Evolutionary conservation across 35 echinoderm and acorn worm species (phyloP).

Genomic region (Ptychodera flava): DNA sequence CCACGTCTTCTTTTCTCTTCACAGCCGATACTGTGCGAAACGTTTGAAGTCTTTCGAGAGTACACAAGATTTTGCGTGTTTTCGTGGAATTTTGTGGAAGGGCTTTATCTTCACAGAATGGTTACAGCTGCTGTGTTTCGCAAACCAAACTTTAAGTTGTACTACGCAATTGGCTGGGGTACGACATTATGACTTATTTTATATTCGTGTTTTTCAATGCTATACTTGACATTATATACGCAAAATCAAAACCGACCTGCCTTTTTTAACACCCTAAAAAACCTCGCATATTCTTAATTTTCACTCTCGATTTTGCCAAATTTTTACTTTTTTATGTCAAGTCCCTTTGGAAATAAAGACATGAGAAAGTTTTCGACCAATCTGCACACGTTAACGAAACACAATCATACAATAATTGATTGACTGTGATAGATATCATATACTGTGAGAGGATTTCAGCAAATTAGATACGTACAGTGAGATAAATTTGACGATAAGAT

Average conservation of each 20-base stretch:
- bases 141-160: constrained; percentile 75
- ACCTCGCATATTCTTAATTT: background rate
- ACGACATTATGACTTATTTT: background rate
- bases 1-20: background rate
- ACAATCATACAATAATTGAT: background rate
- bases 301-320: background rate
- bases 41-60: constrained; percentile 59
- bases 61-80: constrained; percentile 81
- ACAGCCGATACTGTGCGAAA: constrained; percentile 28
- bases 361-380: background rate
- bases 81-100: constrained; percentile 90
- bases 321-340: background rate
- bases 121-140: constrained; percentile 85
- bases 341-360: background rate
- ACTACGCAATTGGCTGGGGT: constrained; percentile 94
- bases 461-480: background rate
- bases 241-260: background rate
- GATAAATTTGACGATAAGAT: background rate
- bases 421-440: background rate
- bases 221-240: background rate
- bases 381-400: too few species aligned
- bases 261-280: background rate
- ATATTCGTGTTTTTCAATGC: background rate
- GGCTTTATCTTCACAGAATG: constrained; percentile 74
- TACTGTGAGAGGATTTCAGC: background rate